Percentiles rank a stretch among this genome's conserved stretches.
Evolutionary conservation across 2,888 invertebrate genomes (phyloP).

Genomic region (Dryocosmus kuriphilus): DNA sequence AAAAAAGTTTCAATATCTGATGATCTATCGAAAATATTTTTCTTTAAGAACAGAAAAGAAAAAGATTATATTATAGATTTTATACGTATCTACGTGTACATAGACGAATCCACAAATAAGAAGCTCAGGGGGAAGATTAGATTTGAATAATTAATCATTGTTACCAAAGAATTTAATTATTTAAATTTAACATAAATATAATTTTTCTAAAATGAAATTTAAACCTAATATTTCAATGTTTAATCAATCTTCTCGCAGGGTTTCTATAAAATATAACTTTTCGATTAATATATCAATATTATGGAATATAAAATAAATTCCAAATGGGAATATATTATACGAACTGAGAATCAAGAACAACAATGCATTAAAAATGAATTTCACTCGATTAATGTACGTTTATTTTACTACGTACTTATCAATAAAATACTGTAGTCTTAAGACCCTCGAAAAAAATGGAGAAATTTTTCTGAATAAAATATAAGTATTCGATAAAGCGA

Average conservation of each 20-base stretch:
- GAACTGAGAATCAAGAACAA: neutral
- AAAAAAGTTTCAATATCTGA: neutral
- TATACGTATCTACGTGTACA: conserved; percentile 34
- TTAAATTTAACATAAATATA: neutral
- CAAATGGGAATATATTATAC: neutral
- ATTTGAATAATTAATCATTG: neutral
- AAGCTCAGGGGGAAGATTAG: neutral
- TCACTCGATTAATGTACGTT: neutral
- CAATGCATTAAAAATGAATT: neutral
- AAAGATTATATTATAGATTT: conserved; percentile 25
- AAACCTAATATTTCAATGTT: neutral
- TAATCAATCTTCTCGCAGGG: neutral
- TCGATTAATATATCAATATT: neutral
- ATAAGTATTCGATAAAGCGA: neutral
- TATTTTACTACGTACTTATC: conserved; percentile 33
- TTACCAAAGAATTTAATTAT: neutral
- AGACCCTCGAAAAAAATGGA: neutral
- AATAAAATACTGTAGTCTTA: conserved; percentile 31
- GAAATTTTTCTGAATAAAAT: neutral
- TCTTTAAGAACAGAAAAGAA: neutral
- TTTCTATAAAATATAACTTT: neutral
- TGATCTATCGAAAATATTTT: neutral
- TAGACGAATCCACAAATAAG: neutral
- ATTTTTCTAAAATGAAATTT: neutral
- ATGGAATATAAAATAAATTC: neutral